A percentile compares a stretch with the other conserved stretches of the same genome.
These are phyloP conservation scores for Pseudomyrmex gracilis DNA, from an alignment of 1,140 invertebrate genomes.

Conservation along the genomic window DNA sequence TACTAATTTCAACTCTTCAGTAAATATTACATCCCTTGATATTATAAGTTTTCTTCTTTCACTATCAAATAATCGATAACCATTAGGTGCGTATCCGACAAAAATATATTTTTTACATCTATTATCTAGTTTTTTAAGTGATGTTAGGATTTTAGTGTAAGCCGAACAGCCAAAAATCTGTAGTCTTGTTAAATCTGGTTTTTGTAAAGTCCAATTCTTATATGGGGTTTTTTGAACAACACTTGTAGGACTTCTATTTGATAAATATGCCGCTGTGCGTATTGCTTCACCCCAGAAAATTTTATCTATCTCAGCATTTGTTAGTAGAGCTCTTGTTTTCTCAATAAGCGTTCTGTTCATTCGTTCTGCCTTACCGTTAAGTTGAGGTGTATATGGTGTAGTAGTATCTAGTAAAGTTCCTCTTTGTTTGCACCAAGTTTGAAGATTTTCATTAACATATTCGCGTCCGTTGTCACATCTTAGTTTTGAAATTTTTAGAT, in stretches of 20 bases:
- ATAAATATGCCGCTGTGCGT: no score
- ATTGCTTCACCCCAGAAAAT: not conserved
- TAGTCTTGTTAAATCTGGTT: not conserved
- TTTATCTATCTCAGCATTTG: not conserved
- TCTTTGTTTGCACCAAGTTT: not conserved
- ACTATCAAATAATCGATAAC: not conserved
- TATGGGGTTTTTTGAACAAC: not conserved
- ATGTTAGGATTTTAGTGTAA: not conserved
- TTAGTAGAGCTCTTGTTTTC: not conserved
- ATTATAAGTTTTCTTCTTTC: not conserved
- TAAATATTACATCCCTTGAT: not conserved
- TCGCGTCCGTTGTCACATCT: conserved; percentile 5
- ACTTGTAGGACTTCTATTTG: not conserved
- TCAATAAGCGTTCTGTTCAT: not conserved
- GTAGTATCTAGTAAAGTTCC: not conserved
- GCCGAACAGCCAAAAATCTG: not conserved
- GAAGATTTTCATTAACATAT: not conserved
- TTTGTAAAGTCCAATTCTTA: not conserved
- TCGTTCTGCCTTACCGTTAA: no score
- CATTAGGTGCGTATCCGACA: not conserved
- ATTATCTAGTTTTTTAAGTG: not conserved
- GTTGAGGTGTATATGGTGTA: not conserved
- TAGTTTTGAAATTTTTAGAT: not conserved
- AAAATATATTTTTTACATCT: not conserved
- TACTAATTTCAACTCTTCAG: no score